phyloP scores from a whole-genome alignment of 2,888 invertebrate genomes.

The Argynnis bischoffii region DNA sequence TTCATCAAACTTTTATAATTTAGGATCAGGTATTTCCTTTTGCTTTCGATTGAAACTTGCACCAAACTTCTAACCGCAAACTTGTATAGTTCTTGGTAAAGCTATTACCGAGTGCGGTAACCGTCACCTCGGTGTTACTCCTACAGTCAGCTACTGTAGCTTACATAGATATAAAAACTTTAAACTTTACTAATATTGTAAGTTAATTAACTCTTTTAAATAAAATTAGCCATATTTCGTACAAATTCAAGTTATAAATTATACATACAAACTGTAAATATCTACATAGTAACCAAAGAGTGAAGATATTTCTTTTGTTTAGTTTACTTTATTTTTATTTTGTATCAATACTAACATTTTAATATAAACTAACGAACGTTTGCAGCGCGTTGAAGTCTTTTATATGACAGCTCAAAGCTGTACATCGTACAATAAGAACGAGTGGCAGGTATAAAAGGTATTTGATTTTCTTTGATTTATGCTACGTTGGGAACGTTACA shows the following conservation, averaged over 20 bases:
- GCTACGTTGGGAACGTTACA: slow-evolving; percentile 2
- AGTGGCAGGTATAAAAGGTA: slow-evolving; percentile 16
- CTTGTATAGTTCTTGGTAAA: slow-evolving; percentile 15
- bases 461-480: slow-evolving; percentile 18
- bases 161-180: slow-evolving; percentile 9
- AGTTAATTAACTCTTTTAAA: too few relatives aligned
- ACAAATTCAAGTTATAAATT: too few relatives aligned
- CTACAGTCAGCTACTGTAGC: slow-evolving; percentile 12
- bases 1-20: neutral
- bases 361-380: slow-evolving; percentile 6
- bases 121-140: slow-evolving; percentile 7
- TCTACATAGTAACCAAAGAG: neutral
- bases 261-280: neutral
- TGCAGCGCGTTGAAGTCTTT: slow-evolving; percentile 35
- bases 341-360: slow-evolving; percentile 6
- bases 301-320: neutral
- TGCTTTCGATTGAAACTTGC: neutral
- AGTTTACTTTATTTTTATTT: neutral
- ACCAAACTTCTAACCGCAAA: slow-evolving; percentile 14
- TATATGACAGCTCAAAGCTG: slow-evolving; percentile 24
- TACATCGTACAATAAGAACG: slow-evolving; percentile 9
- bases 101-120: slow-evolving; percentile 24
- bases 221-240: too few relatives aligned
- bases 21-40: neutral
- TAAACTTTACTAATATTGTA: neutral